Conservation (phyloP, 1,140 invertebrate genomes). For the Lucilia cuprina region DNA sequence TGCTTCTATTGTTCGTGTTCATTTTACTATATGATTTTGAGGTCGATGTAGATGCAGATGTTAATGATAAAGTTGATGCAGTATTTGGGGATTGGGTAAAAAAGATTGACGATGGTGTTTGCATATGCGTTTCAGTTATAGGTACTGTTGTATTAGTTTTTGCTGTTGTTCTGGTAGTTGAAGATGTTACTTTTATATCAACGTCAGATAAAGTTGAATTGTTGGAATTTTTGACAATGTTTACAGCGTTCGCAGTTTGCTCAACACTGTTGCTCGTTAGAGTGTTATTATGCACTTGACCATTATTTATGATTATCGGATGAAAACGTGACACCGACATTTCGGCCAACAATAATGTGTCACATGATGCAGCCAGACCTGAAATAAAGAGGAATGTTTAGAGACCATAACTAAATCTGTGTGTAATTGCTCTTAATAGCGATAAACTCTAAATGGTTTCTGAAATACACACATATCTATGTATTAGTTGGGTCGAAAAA, state of each 20-base stretch:
- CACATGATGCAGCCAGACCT: constrained; percentile 66
- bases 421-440: constrained; percentile 24
- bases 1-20: constrained; percentile 35
- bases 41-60: background rate
- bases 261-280: constrained; percentile 43
- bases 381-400: constrained; percentile 33
- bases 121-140: background rate
- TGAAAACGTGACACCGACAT: constrained; percentile 53
- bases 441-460: background rate
- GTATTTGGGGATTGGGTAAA: constrained; percentile 32
- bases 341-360: constrained; percentile 58
- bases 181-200: background rate
- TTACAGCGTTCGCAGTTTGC: background rate
- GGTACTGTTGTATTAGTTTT: background rate
- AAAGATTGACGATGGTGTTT: constrained; percentile 22
- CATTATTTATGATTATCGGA: constrained; percentile 52
- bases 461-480: too few relatives aligned
- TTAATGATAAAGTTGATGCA: constrained; percentile 22
- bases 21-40: background rate
- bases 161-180: background rate
- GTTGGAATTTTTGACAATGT: background rate
- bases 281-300: constrained; percentile 49
- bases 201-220: background rate
- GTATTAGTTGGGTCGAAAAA: too few relatives aligned
- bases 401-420: background rate